Evolutionary conservation across 2,113 vertebrate species (phyloP), one percentile per base, ranked within the genome.

Genomic region (Phasianus colchicus): DNA sequence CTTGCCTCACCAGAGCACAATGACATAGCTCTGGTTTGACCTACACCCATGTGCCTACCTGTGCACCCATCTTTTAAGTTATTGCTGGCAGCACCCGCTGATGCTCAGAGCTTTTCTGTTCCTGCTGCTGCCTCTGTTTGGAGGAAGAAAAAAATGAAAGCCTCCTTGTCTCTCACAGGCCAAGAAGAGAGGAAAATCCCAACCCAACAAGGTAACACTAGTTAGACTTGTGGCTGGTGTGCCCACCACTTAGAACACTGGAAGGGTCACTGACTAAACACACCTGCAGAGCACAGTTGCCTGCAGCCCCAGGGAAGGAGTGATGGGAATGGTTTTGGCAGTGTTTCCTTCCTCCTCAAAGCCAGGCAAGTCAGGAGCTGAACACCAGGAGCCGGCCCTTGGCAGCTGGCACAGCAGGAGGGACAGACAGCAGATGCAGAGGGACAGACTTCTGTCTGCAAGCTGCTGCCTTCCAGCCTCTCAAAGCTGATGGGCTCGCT

Each of bases 111-210:
- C 50, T 20, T 27, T 42, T 75, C 25, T 52, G 43, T 48, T 66
- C 38, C 75, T 30, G 47, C 47, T 70, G 14, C 73, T 38, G 13
- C 24, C 73, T 47, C 75, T 3, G 58, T 72, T 42, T 9, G 0
- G 2, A 38, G 15, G 61, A 77, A 54, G 78, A 81, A 40, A 14
- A 64, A 34, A 65, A 54, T 57, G n/a, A 24, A 24, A 16, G 11
- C 6, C 22, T 27, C 45, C 1, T 0, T 1, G 0, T 45, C 83
- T 79, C 30, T 81, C 1, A 0, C 52, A 67, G 43, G 47, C 70
- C 69, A 48, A 64, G 88, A 34, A 24, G 55, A 45, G n/a, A 29
- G 73, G 67, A 70, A 66, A 17, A 83, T 54, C 64, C 43, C 43
- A 21, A 47, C 32, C 34, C 30, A 80, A 73, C 4, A 0, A 54